Percentiles rank a stretch among this genome's conserved stretches.
These are phyloP conservation scores for Pelodytes ibericus DNA, from an alignment of 2,797 vertebrate species.

Conservation along the genomic window DNA sequence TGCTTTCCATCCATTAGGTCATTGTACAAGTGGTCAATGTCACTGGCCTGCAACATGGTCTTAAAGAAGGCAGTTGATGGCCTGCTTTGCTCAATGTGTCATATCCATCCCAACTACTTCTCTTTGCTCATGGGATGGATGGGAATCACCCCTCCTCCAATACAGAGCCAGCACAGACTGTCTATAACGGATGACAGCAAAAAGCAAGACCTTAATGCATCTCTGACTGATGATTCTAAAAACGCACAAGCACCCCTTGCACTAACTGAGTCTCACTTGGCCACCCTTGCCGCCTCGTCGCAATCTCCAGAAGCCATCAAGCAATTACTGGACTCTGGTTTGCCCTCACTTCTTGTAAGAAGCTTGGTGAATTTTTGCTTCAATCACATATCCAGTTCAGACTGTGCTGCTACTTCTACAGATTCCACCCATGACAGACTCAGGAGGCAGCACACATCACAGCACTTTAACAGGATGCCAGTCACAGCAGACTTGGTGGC, in stretches of 20 bases:
- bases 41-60: conserved; percentile 92
- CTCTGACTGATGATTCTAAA: conserved; percentile 95
- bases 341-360: conserved; percentile 92
- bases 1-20: conserved; percentile 73
- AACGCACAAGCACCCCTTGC: conserved; percentile 86
- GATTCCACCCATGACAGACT: conserved; percentile 80
- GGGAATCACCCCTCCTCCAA: conserved; percentile 85
- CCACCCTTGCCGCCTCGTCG: conserved; percentile 92
- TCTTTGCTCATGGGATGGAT: conserved; percentile 98
- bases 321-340: conserved; percentile 92
- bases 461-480: conserved; percentile 77
- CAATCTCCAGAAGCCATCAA: conserved; percentile 96
- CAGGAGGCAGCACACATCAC: conserved; percentile 80
- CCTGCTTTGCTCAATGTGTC: conserved; percentile 96
- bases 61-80: conserved; percentile 98
- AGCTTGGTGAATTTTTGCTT: conserved; percentile 92
- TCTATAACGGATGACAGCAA: conserved; percentile 97
- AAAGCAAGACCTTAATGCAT: conserved; percentile 88
- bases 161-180: conserved; percentile 85
- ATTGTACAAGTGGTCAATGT: conserved; percentile 97
- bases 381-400: conserved; percentile 83
- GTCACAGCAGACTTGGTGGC: conserved; percentile 91
- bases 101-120: conserved; percentile 97
- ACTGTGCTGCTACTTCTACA: conserved; percentile 79
- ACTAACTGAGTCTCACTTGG: conserved; percentile 90